These are phyloP conservation scores for Nephrotoma appendiculata DNA, from an alignment of 2,888 invertebrate genomes.

Conservation along the genomic window DNA sequence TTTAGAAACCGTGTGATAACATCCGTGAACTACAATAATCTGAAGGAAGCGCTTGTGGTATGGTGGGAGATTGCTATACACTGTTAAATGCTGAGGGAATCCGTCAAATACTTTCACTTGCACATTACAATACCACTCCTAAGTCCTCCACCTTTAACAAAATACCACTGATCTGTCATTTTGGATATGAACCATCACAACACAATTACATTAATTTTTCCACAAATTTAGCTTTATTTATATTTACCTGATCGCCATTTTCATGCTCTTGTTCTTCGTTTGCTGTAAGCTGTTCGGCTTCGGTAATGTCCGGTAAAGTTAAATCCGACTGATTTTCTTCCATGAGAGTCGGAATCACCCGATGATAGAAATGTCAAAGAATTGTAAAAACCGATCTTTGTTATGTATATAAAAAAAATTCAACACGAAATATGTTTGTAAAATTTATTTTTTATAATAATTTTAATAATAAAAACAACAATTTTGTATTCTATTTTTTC, in stretches of 20 bases:
- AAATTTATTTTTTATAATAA: neutral
- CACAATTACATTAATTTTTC: neutral
- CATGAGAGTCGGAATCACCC: slow-evolving; percentile 15
- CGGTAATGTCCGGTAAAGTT: slow-evolving; percentile 57
- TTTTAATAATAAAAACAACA: neutral
- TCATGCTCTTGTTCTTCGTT: slow-evolving; percentile 13
- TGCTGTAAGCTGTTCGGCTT: slow-evolving; percentile 45
- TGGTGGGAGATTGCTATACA: neutral
- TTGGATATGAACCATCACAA: neutral
- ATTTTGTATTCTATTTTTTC: neutral
- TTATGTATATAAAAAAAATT: neutral
- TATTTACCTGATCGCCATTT: slow-evolving; percentile 15
- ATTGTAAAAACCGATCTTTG: slow-evolving; percentile 5
- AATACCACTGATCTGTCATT: neutral
- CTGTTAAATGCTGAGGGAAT: slow-evolving; percentile 1
- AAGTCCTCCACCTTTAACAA: neutral
- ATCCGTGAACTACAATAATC: neutral
- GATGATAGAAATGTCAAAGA: slow-evolving; percentile 10
- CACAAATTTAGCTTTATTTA: neutral
- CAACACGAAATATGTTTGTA: neutral
- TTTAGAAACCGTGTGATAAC: neutral
- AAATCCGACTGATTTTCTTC: slow-evolving; percentile 33
- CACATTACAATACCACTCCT: slow-evolving; percentile 2
- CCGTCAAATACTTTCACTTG: slow-evolving; percentile 3
- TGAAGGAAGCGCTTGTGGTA: neutral